Evolutionary conservation across 2,113 vertebrate genomes (phyloP).

Genomic region (Malaclemys terrapin): DNA sequence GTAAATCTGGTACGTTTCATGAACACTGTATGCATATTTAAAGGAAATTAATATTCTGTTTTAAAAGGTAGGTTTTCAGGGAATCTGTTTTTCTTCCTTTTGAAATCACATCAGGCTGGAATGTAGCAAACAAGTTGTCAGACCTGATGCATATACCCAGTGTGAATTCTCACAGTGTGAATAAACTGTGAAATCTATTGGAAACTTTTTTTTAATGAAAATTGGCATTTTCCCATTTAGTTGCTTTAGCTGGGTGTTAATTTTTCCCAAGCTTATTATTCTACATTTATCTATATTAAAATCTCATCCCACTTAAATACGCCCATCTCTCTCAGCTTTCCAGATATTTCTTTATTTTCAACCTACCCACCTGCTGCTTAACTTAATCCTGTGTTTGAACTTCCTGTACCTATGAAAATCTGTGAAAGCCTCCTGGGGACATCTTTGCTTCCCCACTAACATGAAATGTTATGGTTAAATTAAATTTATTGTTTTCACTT

Average conservation of each 20-base stretch:
- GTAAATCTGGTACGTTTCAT: background rate
- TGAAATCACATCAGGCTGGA: slow-evolving; percentile 53
- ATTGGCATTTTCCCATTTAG: slow-evolving; percentile 64
- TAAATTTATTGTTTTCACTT: background rate
- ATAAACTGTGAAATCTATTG: slow-evolving; percentile 71
- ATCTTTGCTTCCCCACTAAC: slow-evolving; percentile 19
- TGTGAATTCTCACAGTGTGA: slow-evolving; percentile 65
- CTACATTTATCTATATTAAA: slow-evolving; percentile 55
- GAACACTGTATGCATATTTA: background rate
- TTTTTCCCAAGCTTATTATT: slow-evolving; percentile 58
- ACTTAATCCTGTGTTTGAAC: slow-evolving; percentile 49
- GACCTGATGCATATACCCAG: slow-evolving; percentile 55
- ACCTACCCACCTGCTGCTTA: slow-evolving; percentile 32
- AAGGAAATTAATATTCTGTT: background rate
- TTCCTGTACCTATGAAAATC: background rate
- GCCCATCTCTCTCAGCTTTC: slow-evolving; percentile 27
- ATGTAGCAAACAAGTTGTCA: slow-evolving; percentile 72
- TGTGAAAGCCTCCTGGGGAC: slow-evolving; percentile 32
- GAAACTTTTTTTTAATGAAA: slow-evolving; percentile 45
- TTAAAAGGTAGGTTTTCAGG: slow-evolving; percentile 35
- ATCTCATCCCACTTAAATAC: slow-evolving; percentile 29
- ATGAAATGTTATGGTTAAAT: slow-evolving; percentile 28
- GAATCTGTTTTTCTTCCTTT: slow-evolving; percentile 47
- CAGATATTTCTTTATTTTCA: background rate
- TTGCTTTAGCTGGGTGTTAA: slow-evolving; percentile 63